Conservation (phyloP, 2,797 vertebrate species). For the Gallirallus australis region DNA sequence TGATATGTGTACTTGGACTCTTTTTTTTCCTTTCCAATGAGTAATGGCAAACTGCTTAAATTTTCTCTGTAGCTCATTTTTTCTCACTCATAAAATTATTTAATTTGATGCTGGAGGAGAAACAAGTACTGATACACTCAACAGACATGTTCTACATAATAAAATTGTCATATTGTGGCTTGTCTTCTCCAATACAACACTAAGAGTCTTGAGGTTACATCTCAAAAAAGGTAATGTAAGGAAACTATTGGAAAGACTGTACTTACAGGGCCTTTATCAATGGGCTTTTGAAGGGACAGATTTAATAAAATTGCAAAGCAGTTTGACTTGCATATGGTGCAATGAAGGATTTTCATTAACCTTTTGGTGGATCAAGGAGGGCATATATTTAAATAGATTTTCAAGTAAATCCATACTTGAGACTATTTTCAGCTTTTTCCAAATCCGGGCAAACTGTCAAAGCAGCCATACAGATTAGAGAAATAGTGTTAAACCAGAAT, state of each 20-base stretch:
- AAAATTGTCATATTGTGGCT: not conserved
- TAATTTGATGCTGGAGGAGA: not conserved
- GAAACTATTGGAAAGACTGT: not conserved
- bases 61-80: not conserved
- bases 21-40: not conserved
- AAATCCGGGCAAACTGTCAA: not conserved
- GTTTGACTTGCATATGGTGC: not conserved
- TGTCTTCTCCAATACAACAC: too few relatives aligned
- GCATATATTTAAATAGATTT: not conserved
- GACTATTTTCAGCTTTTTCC: not conserved
- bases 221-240: not conserved
- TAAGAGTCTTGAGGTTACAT: too few relatives aligned
- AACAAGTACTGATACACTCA: not conserved
- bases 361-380: not conserved
- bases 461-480: not conserved
- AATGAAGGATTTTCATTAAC: not conserved
- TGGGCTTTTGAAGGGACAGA: not conserved
- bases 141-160: not conserved
- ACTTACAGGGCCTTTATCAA: not conserved
- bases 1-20: not conserved
- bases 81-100: not conserved
- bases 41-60: not conserved
- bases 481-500: not conserved
- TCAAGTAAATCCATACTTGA: not conserved
- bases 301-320: not conserved